phyloP scores from a whole-genome alignment of 1,140 invertebrate genomes.

The Danaus plexippus region DNA sequence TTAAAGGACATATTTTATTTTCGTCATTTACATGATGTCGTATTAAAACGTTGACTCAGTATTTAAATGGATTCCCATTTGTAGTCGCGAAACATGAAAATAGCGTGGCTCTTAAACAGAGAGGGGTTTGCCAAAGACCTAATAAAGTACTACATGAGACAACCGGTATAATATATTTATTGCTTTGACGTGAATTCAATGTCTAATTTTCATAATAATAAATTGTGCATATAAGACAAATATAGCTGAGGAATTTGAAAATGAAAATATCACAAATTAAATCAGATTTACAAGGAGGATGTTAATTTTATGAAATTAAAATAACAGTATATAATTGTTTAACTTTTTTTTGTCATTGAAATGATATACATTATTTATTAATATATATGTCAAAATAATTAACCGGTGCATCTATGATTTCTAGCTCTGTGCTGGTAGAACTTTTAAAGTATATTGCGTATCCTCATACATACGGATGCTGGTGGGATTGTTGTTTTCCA shows the following conservation, averaged over 20 bases:
- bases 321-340: neutral
- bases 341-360: neutral
- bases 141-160: constrained; percentile 18
- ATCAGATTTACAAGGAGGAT: too few species aligned
- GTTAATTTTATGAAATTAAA: too few species aligned
- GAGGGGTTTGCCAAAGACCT: constrained; percentile 49
- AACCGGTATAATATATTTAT: neutral
- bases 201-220: too few species aligned
- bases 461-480: constrained; percentile 58
- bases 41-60: constrained; percentile 71
- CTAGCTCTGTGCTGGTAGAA: constrained; percentile 35
- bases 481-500: constrained; percentile 67
- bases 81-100: constrained; percentile 71
- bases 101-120: constrained; percentile 70
- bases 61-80: constrained; percentile 74
- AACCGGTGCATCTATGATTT: constrained; percentile 7
- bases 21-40: constrained; percentile 18
- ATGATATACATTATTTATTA: neutral
- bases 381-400: too few species aligned
- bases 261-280: too few species aligned
- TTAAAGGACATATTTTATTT: constrained; percentile 1
- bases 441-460: constrained; percentile 66
- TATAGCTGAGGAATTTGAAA: too few species aligned
- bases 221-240: too few species aligned
- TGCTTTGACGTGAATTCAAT: too few species aligned